phyloP scores from a whole-genome alignment of 2,888 invertebrate genomes.

The Cantharis rufa region DNA sequence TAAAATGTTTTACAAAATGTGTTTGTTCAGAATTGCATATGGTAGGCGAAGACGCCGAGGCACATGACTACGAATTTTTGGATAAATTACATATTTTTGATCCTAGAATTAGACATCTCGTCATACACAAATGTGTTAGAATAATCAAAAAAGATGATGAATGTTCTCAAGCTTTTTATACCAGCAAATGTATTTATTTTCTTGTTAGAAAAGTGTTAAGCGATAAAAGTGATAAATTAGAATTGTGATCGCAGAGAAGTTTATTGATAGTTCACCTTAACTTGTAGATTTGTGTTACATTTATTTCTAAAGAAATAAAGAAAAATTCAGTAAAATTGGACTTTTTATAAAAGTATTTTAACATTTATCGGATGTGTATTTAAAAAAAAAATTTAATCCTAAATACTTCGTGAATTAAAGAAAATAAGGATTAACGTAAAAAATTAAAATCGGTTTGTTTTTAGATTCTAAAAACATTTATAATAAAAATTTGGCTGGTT shows the following conservation, averaged over 20 bases:
- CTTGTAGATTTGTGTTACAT: too few relatives aligned
- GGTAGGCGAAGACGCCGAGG: not conserved
- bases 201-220: not conserved
- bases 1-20: not conserved
- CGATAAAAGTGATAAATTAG: not conserved
- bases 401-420: too few relatives aligned
- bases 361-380: too few relatives aligned
- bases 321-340: too few relatives aligned
- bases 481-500: too few relatives aligned
- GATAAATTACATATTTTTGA: not conserved
- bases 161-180: not conserved
- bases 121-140: not conserved
- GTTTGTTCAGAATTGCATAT: not conserved
- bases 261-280: too few relatives aligned
- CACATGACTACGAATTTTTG: not conserved
- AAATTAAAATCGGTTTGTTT: too few relatives aligned
- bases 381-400: too few relatives aligned
- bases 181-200: not conserved
- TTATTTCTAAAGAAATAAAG: too few relatives aligned
- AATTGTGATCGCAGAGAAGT: not conserved
- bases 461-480: too few relatives aligned
- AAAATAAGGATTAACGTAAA: too few relatives aligned
- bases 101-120: not conserved
- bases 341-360: too few relatives aligned
- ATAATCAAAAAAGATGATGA: not conserved